phyloP scores from a whole-genome alignment of 1,140 invertebrate genomes.

The Bactericera cockerelli region DNA sequence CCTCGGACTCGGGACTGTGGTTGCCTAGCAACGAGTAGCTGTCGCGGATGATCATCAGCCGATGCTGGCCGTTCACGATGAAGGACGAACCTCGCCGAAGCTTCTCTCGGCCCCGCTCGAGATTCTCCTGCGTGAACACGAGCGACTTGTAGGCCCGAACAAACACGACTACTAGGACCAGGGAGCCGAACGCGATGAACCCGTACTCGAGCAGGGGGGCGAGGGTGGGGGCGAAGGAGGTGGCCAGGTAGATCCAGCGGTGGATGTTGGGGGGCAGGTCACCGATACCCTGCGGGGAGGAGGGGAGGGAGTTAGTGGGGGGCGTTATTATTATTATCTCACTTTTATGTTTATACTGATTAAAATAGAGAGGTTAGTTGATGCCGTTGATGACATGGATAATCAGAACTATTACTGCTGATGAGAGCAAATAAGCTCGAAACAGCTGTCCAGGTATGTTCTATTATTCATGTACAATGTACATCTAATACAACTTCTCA shows the following conservation, averaged over 20 bases:
- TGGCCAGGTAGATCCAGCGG: slow-evolving; percentile 58
- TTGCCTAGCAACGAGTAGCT: slow-evolving; percentile 37
- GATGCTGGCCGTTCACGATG: slow-evolving; percentile 49
- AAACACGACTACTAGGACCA: slow-evolving; percentile 43
- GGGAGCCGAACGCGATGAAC: slow-evolving; percentile 46
- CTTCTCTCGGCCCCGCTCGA: slow-evolving; percentile 48
- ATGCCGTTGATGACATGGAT: too few relatives aligned
- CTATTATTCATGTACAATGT: too few relatives aligned
- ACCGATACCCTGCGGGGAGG: slow-evolving; percentile 50
- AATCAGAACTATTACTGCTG: too few relatives aligned
- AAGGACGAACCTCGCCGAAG: slow-evolving; percentile 51
- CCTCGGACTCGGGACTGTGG: slow-evolving; percentile 21
- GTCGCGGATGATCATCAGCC: slow-evolving; percentile 40
- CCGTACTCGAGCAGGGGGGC: slow-evolving; percentile 52
- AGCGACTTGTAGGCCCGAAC: slow-evolving; percentile 56
- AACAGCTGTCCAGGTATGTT: too few relatives aligned
- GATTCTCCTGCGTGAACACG: slow-evolving; percentile 50
- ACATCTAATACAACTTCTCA: too few relatives aligned
- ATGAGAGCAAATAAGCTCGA: too few relatives aligned
- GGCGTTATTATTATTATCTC: too few relatives aligned
- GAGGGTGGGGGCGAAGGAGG: slow-evolving; percentile 49
- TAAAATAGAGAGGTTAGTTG: too few relatives aligned
- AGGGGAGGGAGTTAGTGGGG: neutral
- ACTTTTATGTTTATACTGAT: too few relatives aligned
- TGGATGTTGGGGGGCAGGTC: slow-evolving; percentile 56